phyloP scores from a whole-genome alignment of 2,888 invertebrate species.

The Autographa gamma region DNA sequence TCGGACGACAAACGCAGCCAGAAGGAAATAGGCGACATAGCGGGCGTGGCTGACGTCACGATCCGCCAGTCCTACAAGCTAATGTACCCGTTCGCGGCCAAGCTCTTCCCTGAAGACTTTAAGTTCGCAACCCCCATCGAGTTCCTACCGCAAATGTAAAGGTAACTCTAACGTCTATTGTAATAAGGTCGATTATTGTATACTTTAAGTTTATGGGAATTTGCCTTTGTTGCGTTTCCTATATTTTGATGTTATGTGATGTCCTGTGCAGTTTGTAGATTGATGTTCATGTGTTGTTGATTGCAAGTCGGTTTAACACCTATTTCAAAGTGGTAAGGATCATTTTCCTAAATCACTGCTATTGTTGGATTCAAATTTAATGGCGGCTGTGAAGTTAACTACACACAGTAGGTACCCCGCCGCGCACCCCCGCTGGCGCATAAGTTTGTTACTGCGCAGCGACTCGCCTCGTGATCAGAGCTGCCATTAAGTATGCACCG shows the following conservation, averaged over 20 bases:
- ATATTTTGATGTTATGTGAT: conserved; percentile 3
- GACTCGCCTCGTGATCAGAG: no score
- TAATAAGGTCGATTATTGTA: conserved; percentile 14
- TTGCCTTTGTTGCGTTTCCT: neutral
- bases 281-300: neutral
- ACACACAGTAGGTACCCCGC: no score
- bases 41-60: conserved; percentile 99
- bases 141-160: conserved; percentile 95
- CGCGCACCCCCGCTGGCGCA: no score
- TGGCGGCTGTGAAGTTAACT: no score
- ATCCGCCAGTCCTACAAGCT: conserved; percentile 99
- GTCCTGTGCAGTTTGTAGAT: neutral
- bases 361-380: no score
- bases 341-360: no score
- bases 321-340: no score
- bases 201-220: neutral
- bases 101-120: conserved; percentile 98
- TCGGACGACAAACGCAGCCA: conserved; percentile 98
- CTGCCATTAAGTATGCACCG: no score
- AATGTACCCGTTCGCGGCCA: conserved; percentile 97
- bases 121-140: conserved; percentile 98
- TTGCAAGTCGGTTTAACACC: neutral
- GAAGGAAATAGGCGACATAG: conserved; percentile 99
- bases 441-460: no score
- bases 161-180: conserved; percentile 13